phyloP scores from a whole-genome alignment of 2,888 invertebrate genomes.

The Clanis bilineata region DNA sequence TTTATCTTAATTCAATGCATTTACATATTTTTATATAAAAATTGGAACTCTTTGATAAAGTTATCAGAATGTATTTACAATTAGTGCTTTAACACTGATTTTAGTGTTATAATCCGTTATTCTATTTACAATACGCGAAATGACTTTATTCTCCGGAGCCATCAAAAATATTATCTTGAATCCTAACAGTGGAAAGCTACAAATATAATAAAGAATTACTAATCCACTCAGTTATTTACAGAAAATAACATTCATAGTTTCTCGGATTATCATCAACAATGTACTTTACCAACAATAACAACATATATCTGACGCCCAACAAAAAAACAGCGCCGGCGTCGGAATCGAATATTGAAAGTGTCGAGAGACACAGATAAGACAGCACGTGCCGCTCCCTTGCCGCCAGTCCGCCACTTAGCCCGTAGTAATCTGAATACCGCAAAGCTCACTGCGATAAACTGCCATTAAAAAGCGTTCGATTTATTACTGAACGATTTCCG shows the following conservation, averaged over 20 bases:
- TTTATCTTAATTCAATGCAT: too few relatives aligned
- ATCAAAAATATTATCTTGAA: too few relatives aligned
- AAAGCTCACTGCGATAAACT: constrained; percentile 79
- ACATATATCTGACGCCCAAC: constrained; percentile 12
- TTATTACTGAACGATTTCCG: constrained; percentile 79
- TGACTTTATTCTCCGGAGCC: too few relatives aligned
- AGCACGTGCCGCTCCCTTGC: constrained; percentile 75
- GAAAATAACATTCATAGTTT: too few relatives aligned
- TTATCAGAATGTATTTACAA: too few relatives aligned
- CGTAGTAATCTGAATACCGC: constrained; percentile 78
- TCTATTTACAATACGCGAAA: too few relatives aligned
- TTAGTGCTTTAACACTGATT: too few relatives aligned
- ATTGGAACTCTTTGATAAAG: too few relatives aligned
- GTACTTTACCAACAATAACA: background rate
- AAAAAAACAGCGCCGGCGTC: constrained; percentile 56
- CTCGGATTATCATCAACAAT: background rate
- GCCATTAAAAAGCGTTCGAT: constrained; percentile 82
- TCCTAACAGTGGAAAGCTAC: too few relatives aligned
- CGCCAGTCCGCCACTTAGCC: constrained; percentile 79
- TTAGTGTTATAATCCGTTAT: too few relatives aligned
- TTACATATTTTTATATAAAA: too few relatives aligned
- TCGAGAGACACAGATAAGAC: constrained; percentile 76
- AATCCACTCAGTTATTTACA: background rate
- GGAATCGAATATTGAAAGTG: constrained; percentile 81
- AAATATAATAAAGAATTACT: too few relatives aligned